Evolutionary conservation across 1,140 invertebrate genomes (phyloP), one percentile per base, ranked within the genome.

Genomic region (Agraylea sexmaculata): DNA sequence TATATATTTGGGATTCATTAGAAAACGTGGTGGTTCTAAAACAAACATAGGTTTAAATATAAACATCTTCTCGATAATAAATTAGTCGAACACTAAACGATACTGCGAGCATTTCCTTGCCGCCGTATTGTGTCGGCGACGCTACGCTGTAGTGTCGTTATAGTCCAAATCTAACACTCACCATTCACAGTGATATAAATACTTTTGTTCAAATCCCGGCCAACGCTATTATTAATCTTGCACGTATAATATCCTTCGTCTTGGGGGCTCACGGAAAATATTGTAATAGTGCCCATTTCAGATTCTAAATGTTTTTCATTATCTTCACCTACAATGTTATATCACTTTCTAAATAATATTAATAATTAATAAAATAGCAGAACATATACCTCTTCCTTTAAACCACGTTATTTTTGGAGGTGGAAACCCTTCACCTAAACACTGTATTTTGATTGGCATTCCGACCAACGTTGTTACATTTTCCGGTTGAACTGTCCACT

Each of bases 181-280:
- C 80, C 80, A 54, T 90, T 80, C n/a, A 87, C 79, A 53, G 76
- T 77, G 35, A 87, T 73, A 45, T 73, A 77, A 40, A 87, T 74
- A 22, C 80, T 74, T 70, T 86, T 87, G 40, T 75, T 77, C 1
- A 85, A 56, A 1, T 78, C 78, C 1, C 77, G 73, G 4, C 87
- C 81, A 37, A 92, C 85, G n/a, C 78, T 80, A 55, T 92, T 92
- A 45, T 77, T 80, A 0, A 85, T 83, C 43, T 85, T 75, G 54
- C 88, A 92, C 31, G 87, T 72, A 59, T 91, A 92, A 57, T 80
- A 76, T 11, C 87, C 87, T 51, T 83, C 81, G 56, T 85, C 79
- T 54, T 75, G 71, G 12, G 80, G 73, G 23, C 74, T 70, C 1
- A 80, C 82, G 4, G 78, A 66, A 30, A 78, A 74, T 2, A 85